Evolutionary conservation across 2,888 invertebrate genomes (phyloP).

Genomic region (Chaetogeoica ovagalla): DNA sequence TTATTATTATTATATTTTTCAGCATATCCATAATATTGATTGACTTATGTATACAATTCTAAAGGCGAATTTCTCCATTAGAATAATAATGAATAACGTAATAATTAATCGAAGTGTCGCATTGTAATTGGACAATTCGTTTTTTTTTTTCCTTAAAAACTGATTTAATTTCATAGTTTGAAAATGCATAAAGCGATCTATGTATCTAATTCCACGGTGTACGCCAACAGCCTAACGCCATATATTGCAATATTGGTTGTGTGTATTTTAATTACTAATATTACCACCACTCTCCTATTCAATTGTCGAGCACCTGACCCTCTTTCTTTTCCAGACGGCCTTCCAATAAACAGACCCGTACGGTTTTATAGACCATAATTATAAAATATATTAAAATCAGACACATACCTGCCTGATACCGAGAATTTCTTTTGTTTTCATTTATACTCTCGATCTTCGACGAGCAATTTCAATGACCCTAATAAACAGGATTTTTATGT

Average conservation of each 20-base stretch:
- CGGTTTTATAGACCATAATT: not conserved
- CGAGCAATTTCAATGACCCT: conserved; percentile 11
- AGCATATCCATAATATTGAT: no score
- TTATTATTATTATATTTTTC: no score
- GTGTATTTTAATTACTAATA: not conserved
- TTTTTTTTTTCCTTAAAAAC: no score
- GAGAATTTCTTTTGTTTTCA: not conserved
- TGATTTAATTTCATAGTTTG: no score
- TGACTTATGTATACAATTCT: no score
- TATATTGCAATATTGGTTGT: not conserved
- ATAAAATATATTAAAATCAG: not conserved
- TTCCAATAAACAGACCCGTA: not conserved
- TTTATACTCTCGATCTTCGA: not conserved
- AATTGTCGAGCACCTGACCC: not conserved
- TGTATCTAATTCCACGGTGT: no score
- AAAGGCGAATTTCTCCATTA: no score
- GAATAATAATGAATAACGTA: no score
- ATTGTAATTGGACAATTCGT: no score
- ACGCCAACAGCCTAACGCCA: no score
- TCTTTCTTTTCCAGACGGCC: conserved; percentile 11
- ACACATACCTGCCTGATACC: not conserved
- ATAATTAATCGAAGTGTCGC: no score
- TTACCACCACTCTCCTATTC: not conserved
- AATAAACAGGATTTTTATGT: not conserved
- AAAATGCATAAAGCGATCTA: no score